Evolutionary conservation across 92 coral and sea anemone species (phyloP).

Genomic region (Phymanthus crucifer): DNA sequence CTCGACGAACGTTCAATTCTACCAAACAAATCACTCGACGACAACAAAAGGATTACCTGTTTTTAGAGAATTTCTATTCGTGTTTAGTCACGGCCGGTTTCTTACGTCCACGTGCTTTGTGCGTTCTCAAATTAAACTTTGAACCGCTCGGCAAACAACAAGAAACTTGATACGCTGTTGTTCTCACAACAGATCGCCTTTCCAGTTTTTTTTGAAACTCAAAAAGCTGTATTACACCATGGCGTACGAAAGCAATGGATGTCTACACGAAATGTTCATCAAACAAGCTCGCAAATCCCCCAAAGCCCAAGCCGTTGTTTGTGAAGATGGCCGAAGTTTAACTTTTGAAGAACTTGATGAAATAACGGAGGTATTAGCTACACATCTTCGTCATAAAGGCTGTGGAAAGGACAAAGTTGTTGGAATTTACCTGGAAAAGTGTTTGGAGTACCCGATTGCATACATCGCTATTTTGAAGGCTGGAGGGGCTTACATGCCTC

Average conservation of each 20-base stretch:
- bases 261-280: slow-evolving; percentile 78
- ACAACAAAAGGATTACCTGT: not conserved
- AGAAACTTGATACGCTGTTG: not conserved
- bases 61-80: not conserved
- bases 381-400: slow-evolving; percentile 70
- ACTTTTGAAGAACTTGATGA: slow-evolving; percentile 66
- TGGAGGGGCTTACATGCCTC: slow-evolving; percentile 84
- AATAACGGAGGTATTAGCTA: slow-evolving; percentile 66
- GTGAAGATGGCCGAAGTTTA: slow-evolving; percentile 72
- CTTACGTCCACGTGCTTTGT: not conserved
- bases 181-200: not conserved
- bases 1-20: not conserved
- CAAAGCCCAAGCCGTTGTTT: slow-evolving; percentile 68
- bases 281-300: slow-evolving; percentile 72
- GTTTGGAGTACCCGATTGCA: slow-evolving; percentile 75
- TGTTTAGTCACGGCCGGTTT: no score
- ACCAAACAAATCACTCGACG: not conserved
- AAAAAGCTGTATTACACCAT: slow-evolving; percentile 28
- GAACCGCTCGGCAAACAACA: not conserved
- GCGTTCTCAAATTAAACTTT: not conserved
- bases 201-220: not conserved
- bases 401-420: slow-evolving; percentile 69
- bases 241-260: slow-evolving; percentile 74
- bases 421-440: slow-evolving; percentile 73
- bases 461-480: slow-evolving; percentile 78